Evolutionary conservation across 53 echinoderm and acorn worm species (phyloP), one percentile per base, ranked within the genome.

Genomic region (Temnopleurus reevesii): DNA sequence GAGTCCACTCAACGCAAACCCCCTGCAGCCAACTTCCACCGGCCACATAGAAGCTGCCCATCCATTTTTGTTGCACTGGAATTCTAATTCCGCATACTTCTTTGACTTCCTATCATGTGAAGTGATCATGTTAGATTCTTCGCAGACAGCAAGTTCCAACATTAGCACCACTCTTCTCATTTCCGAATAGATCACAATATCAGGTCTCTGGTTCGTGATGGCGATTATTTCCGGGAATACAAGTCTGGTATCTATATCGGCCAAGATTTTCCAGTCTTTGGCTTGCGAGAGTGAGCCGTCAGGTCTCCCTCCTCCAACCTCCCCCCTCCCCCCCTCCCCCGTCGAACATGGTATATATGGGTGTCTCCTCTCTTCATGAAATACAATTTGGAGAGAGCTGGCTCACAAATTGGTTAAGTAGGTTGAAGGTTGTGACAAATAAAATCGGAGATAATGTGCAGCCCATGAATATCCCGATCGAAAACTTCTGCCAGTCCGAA

Each of bases 401-500:
- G 2, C 12, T 80, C 27, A 80, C 1, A 51, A 80, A 80, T 3
- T 80, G 47, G 51, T 80, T 80, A 46, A 80, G 25, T 1, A 49
- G 81, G 17, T 80, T 80, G 81, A 80, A 80, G 9, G 81, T 80
- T 5, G 23, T 21, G 29, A 80, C 81, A n/a, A 80, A 80, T 1
- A 80, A 30, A 6, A 80, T 80, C 13, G 53, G 81, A 0, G 81
- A 80, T 2, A 80, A 4, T 8, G 81, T 51, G 45, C 81, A 80
- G 0, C 53, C 81, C 51, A 49, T 80, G 28, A 80, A 80, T 3
- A 80, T 80, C 1, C 81, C 81, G 2, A 80, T 17, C 5, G 25
- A 47, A 51, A 80, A 80, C 15, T 51, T 43, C 26, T 80, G 81
- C 81, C 81, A 49, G 1, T 80, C 81, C 9, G 81, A 80, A 27